A percentile compares a stretch with the other conserved stretches of the same genome.
Evolutionary conservation across 2,797 vertebrate species (phyloP).

Genomic region (Ateles fusciceps): DNA sequence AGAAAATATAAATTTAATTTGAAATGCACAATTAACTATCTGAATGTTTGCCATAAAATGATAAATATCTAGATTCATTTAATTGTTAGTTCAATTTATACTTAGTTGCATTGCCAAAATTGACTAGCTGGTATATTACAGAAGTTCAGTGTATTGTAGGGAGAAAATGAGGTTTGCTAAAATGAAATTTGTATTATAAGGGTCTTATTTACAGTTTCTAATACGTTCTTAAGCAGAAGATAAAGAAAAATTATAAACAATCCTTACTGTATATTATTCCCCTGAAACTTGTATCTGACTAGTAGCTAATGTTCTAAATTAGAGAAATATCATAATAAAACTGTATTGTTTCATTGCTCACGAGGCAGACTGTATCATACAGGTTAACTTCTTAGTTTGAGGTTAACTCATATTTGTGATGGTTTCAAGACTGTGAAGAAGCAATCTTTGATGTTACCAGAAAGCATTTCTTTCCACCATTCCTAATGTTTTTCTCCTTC

Average conservation of each 20-base stretch:
- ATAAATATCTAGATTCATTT: constrained; percentile 12
- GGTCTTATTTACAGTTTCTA: not conserved
- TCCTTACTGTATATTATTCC: not conserved
- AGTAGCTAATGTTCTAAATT: not conserved
- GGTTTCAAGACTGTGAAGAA: not conserved
- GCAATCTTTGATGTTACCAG: not conserved
- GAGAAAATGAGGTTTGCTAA: not conserved
- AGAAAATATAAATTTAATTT: constrained; percentile 20
- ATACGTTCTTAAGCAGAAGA: not conserved
- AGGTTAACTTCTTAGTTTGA: not conserved
- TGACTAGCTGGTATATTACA: not conserved
- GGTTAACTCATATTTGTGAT: not conserved
- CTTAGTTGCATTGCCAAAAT: not conserved
- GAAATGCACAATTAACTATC: not conserved
- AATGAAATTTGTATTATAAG: not conserved
- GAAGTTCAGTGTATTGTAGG: not conserved
- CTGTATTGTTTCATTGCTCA: not conserved
- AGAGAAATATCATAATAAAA: not conserved
- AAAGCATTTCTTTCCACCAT: not conserved
- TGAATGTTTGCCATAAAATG: not conserved
- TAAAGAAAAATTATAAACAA: not conserved
- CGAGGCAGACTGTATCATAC: not conserved
- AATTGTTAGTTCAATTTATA: not conserved
- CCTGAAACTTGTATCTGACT: not conserved
- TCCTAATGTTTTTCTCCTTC: not conserved